Base-by-base conservation (phyloP, 2,113 vertebrate genomes). In the Abramis brama region DNA sequence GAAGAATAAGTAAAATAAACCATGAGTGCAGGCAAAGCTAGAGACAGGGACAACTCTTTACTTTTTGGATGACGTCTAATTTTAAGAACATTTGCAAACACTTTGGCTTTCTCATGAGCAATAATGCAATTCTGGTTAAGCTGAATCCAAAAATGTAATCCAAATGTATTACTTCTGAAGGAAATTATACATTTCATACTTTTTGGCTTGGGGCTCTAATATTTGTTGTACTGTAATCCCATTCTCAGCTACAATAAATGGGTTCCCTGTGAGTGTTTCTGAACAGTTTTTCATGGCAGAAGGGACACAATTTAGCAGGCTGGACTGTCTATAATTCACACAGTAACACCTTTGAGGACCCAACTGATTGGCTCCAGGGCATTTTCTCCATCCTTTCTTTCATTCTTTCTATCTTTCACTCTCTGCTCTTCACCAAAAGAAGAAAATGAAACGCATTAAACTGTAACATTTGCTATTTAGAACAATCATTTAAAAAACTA, bases 241-340 rank as follows among this genome's bases (percentile, higher is more conserved):
- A 82, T 82, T 68, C 62, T 82, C 60, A 82, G 43, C 25, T 6
- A 45, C 57, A 64, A 80, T 80, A 82, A 82, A 82, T 68, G 79
- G 43, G 59, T 64, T 81, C 39, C 43, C 10, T n/a, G 59, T 80
- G 36, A 66, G 59, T 50, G 59, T 80, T 66, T 82, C 39, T 81
- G 25, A 82, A 33, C 25, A 50, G 66, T 75, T 86, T 30, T 86
- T 36, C 79, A 62, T 52, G 43, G 33, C 43, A 59, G 71, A 76
- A 5, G 47, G 68, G 47, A 80, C 30, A 64, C 62, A 50, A 70
- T 82, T 82, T 76, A 75, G 8, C 25, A 77, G 45, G 33, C 5
- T 19, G 50, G 50, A 71, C 25, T 47, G 30, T 47, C 62, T 82
- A 77, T 78, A 89, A 79, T 74, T 66, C 50, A 62, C 76, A 81